A percentile compares a stretch with the other conserved stretches of the same genome.
Evolutionary conservation across 2,797 vertebrate species (phyloP).

Genomic region (Parotocinclus haroldoi): DNA sequence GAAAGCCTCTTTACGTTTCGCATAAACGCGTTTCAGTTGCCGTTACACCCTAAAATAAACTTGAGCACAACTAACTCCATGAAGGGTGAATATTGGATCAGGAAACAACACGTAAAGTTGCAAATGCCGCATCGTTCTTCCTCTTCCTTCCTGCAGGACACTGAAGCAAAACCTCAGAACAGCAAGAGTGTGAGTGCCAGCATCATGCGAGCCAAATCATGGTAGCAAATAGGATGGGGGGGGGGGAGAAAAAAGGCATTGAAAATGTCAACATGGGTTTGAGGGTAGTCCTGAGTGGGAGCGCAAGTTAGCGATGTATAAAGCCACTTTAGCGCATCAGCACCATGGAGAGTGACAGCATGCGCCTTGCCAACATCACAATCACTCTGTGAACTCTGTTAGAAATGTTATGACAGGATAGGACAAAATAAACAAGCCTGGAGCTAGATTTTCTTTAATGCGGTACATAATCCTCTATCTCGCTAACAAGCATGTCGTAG

Average conservation of each 20-base stretch:
- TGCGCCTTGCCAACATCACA: constrained; percentile 56
- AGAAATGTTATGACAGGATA: constrained; percentile 2
- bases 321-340: constrained; percentile 70
- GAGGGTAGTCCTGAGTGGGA: constrained; percentile 61
- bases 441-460: no score
- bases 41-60: constrained; percentile 40
- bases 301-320: constrained; percentile 59
- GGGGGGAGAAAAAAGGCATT: constrained; percentile 66
- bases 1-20: constrained; percentile 24
- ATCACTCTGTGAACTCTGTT: constrained; percentile 45
- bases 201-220: constrained; percentile 54
- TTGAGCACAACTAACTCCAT: constrained; percentile 40
- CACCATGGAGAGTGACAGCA: constrained; percentile 74
- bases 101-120: constrained; percentile 44
- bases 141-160: constrained; percentile 36
- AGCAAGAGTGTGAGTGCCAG: constrained; percentile 39
- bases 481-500: no score
- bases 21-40: constrained; percentile 33
- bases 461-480: no score
- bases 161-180: constrained; percentile 35
- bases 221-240: constrained; percentile 66
- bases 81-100: constrained; percentile 39
- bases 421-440: not conserved
- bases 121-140: constrained; percentile 14
- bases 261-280: constrained; percentile 68